These are phyloP conservation scores for Plusia festucae DNA, from an alignment of 2,888 invertebrate species.

Conservation along the genomic window DNA sequence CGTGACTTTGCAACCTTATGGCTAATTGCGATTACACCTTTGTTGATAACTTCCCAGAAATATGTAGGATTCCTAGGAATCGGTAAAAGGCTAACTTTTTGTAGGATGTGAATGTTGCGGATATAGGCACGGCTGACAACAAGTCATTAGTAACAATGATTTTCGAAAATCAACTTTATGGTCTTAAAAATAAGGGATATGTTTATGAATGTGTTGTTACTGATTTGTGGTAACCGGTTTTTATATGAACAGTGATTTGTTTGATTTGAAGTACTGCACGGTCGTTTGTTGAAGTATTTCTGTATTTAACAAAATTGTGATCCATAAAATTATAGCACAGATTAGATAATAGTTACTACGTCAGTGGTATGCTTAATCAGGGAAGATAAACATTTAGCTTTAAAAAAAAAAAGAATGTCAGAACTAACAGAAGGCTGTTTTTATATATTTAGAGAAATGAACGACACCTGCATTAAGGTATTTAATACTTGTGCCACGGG, in stretches of 20 bases:
- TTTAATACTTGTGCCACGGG: no score
- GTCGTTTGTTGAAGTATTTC: slow-evolving; percentile 4
- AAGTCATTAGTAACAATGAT: background rate
- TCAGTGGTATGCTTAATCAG: no score
- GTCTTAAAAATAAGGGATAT: background rate
- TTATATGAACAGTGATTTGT: background rate
- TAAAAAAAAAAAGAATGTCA: no score
- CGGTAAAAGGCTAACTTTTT: background rate
- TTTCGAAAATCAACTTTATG: background rate
- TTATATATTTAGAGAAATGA: no score
- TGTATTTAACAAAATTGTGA: background rate
- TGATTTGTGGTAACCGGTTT: background rate
- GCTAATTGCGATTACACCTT: slow-evolving; percentile 17
- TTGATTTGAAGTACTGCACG: background rate
- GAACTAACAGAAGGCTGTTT: no score
- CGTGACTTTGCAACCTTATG: slow-evolving; percentile 47
- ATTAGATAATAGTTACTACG: no score
- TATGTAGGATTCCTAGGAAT: slow-evolving; percentile 5
- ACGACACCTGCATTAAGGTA: no score
- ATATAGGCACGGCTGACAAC: background rate
- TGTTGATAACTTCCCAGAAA: slow-evolving; percentile 1
- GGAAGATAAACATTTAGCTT: no score
- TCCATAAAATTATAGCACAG: no score
- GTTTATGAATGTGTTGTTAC: background rate
- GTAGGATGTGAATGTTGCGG: background rate